Evolutionary conservation across 2,113 vertebrate species (phyloP).

Genomic region (Grammomys dolichurus): DNA sequence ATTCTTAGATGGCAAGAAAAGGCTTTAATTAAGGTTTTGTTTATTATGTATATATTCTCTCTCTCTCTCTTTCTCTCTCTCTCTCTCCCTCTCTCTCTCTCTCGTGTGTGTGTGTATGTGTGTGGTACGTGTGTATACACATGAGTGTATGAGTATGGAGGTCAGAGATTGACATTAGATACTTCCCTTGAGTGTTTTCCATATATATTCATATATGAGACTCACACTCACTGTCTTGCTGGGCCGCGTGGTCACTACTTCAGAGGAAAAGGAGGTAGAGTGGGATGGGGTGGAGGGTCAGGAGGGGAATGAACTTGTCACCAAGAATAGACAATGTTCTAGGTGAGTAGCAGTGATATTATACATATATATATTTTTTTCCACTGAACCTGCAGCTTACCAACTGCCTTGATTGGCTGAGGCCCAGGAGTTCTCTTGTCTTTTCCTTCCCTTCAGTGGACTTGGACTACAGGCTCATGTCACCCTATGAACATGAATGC

Average conservation of each 20-base stretch:
- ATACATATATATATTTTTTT: too few species aligned
- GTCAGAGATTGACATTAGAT: not conserved
- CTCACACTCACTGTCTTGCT: not conserved
- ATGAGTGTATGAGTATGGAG: not conserved
- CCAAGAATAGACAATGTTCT: not conserved
- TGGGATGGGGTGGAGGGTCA: not conserved
- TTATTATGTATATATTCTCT: not conserved
- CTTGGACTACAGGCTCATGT: not conserved
- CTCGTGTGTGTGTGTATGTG: not conserved
- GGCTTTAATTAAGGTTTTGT: not conserved
- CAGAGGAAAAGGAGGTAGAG: not conserved
- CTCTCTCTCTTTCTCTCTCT: not conserved
- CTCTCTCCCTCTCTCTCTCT: not conserved
- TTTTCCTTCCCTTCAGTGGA: not conserved
- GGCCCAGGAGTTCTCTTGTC: not conserved
- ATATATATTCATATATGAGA: not conserved
- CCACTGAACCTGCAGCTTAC: not conserved
- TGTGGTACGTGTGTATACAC: not conserved
- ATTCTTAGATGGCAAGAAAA: conserved; percentile 36
- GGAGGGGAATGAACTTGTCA: not conserved
- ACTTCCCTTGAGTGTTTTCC: not conserved
- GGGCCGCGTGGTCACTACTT: not conserved
- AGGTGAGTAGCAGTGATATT: too few species aligned
- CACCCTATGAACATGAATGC: not conserved
- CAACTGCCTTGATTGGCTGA: not conserved